These are phyloP conservation scores for Tricholauxania praeusta DNA, from an alignment of 2,888 invertebrate genomes.

Conservation along the genomic window DNA sequence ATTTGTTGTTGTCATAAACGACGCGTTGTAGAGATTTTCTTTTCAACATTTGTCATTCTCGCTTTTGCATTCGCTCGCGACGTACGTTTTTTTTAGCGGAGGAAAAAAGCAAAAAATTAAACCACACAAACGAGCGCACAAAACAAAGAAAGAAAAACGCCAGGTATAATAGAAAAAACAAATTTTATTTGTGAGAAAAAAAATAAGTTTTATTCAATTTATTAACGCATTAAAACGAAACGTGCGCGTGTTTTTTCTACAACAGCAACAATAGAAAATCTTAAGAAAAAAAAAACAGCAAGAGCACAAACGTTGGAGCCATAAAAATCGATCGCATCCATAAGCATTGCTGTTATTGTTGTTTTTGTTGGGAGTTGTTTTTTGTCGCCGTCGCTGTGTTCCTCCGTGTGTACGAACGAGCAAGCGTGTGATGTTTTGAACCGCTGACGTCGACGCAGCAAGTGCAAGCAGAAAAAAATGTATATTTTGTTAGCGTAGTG, in stretches of 20 bases:
- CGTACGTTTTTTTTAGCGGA: background rate
- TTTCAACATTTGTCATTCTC: conserved; percentile 18
- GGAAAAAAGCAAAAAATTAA: background rate
- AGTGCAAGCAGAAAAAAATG: conserved; percentile 13
- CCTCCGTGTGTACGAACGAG: background rate
- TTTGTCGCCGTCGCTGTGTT: background rate
- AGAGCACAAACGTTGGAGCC: conserved; percentile 13
- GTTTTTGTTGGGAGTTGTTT: background rate
- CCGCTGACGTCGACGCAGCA: background rate
- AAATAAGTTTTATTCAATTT: background rate
- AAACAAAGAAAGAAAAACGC: conserved; percentile 3
- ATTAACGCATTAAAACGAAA: background rate
- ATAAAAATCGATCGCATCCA: conserved; percentile 26
- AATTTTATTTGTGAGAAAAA: conserved; percentile 13
- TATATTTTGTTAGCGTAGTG: background rate
- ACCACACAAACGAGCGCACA: conserved; percentile 13
- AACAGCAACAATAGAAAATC: conserved; percentile 13
- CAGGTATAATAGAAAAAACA: background rate
- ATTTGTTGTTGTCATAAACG: background rate
- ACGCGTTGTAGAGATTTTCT: background rate
- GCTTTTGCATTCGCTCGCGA: conserved; percentile 20
- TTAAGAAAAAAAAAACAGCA: background rate
- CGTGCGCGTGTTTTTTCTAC: conserved; percentile 15
- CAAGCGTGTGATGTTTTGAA: background rate
- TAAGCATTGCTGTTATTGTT: background rate